Evolutionary conservation across 2,113 vertebrate genomes (phyloP), one percentile per base, ranked within the genome.

Genomic region (Taxidea taxus): DNA sequence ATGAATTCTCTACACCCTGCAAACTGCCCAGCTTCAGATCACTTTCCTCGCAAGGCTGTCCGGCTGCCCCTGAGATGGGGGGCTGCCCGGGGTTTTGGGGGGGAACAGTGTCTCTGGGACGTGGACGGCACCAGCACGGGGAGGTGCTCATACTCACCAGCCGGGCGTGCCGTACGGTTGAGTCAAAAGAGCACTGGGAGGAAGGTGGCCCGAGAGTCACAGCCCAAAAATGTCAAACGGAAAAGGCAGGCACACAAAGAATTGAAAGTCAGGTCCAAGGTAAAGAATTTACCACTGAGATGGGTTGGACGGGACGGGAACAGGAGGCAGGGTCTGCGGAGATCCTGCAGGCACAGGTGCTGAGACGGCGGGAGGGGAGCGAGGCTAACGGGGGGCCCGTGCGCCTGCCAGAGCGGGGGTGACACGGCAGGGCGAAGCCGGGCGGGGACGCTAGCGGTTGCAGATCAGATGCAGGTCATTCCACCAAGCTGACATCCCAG

Each of bases 1-100:
- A 29, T 62, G 78, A 91, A 86, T 77, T 91, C 42, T 84, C 93
- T 70, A 54, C n/a, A 77, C 14, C 27, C 74, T 49, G 29, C 29
- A 44, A 90, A 51, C 29, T 51, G 56, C 58, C 66, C 49, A 95
- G 25, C 49, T 75, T 87, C 34, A 68, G 82, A 37, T 16, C 8
- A 1, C 42, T 62, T 54, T 85, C 31, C 91, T 87, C 54, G 42
- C n/a, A 80, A 37, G 31, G 60, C 47, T 93, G 51, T 72, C 85
- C 66, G 11, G 39, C n/a, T 44, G 6, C 20, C 47, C 13, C 34
- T 56, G 14, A 72, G 56, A 80, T 21, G 66, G 27, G 8, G 74
- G 31, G 16, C 27, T 66, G 7, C 54, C 58, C 49, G 23, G 60
- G 42, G 0, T 68, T 75, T 86, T 83, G 77, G 20, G 8, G 16